phyloP scores from a whole-genome alignment of 2,888 invertebrate genomes.

The Xanthorhoe designata region DNA sequence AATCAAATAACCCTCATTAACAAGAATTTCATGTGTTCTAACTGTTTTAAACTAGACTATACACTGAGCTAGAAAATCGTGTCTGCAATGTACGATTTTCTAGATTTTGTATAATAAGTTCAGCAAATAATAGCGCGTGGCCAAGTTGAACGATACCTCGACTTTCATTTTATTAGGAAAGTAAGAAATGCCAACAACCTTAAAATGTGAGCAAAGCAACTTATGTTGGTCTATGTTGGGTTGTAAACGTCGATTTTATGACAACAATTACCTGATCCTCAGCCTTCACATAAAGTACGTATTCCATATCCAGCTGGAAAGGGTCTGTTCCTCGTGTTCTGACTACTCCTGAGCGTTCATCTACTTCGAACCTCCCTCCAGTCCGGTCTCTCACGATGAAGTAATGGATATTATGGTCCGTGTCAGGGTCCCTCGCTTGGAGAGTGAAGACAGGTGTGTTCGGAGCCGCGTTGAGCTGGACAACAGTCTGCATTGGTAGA shows the following conservation, averaged over 20 bases:
- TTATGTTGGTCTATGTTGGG: too few relatives aligned
- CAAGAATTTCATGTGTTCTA: background rate
- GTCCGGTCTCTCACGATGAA: conserved; percentile 97
- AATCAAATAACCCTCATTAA: conserved; percentile 6
- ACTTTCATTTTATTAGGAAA: too few relatives aligned
- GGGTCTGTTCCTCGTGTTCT: conserved; percentile 96
- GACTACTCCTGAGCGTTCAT: conserved; percentile 96
- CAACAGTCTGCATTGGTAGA: conserved; percentile 98
- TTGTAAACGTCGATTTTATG: background rate
- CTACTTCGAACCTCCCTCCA: conserved; percentile 92
- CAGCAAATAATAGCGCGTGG: too few relatives aligned
- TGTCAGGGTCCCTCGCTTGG: conserved; percentile 98
- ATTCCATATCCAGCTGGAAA: conserved; percentile 98
- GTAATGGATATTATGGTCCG: conserved; percentile 97
- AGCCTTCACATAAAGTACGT: conserved; percentile 97
- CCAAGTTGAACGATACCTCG: too few relatives aligned
- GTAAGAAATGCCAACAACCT: too few relatives aligned
- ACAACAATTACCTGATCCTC: conserved; percentile 90
- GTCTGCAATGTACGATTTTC: too few relatives aligned
- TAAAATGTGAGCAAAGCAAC: too few relatives aligned
- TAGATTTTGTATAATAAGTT: too few relatives aligned
- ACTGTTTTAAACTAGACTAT: too few relatives aligned
- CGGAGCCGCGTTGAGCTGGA: conserved; percentile 97
- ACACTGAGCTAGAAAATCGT: too few relatives aligned
- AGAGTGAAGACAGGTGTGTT: conserved; percentile 99